Base-by-base conservation (phyloP, 2,113 vertebrate species). In the Meriones unguiculatus region DNA sequence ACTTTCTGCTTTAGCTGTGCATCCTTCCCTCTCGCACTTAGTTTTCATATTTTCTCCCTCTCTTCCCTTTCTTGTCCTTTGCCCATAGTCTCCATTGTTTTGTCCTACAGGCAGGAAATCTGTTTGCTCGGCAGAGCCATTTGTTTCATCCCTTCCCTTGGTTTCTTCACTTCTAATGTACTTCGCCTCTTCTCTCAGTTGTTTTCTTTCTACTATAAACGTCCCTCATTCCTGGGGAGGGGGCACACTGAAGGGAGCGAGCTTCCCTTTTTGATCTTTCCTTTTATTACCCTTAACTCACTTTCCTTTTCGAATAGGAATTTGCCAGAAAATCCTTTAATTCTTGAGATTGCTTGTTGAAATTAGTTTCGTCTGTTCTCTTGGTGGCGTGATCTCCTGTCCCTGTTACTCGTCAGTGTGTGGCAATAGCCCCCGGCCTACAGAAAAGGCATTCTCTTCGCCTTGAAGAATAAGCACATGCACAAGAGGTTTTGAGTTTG, bases 281-380 rank as follows among this genome's bases (percentile, higher is more conserved):
- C 12, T 85, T 80, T 82, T 84, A 41, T 92, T 62, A 84, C 57
- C 15, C 50, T 62, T 91, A n/a, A 72, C 25, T 77, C 38, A 92
- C 35, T 91, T 73, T 69, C n/a, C 46, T 87, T 87, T 80, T 50
- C 65, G 46, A 93, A 41, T 89, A 80, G 41, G 38, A 94, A 88
- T 88, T 69, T 94, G 88, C 35, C 15, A 94, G 18, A 94, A 91
- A 94, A 69, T 96, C 28, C 10, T 2, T 85, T 64, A 52, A 41
- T 85, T 92, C n/a, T 50, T 35, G 41, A 50, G 25, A 46, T 65
- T 92, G 72, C 50, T 65, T 62, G 62, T 94, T 28, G 76, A 54
- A 89, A 30, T 92, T 52, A 70, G 20, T 65, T 92, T 57, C 54
- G 12, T 54, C n/a, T 69, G n/a, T 65, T 85, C 11, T 9, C 28